These are phyloP conservation scores for Folsomia manolachei DNA, from an alignment of 2,888 invertebrate species.

Conservation along the genomic window DNA sequence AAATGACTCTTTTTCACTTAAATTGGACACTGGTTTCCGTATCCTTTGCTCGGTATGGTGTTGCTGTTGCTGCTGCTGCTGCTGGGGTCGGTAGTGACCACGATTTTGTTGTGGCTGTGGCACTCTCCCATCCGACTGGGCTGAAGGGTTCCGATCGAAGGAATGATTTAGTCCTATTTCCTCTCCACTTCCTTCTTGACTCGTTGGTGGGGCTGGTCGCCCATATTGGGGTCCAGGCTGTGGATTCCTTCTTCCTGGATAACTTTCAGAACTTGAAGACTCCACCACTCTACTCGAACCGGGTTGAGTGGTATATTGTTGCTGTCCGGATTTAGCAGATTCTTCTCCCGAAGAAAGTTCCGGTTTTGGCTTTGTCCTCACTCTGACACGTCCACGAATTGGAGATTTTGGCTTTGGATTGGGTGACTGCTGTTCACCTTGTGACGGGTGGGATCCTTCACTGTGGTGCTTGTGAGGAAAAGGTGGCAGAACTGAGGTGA, in stretches of 20 bases:
- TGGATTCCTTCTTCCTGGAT: background rate
- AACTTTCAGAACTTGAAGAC: background rate
- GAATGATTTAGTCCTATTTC: background rate
- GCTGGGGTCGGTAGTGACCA: slow-evolving; percentile 1
- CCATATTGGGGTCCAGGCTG: no score
- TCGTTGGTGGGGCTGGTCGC: slow-evolving; percentile 16
- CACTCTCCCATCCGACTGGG: background rate
- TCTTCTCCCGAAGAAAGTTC: background rate
- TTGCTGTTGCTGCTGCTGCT: slow-evolving; percentile 12
- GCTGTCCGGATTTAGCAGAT: no score
- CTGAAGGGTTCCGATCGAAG: background rate
- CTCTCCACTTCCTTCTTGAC: background rate
- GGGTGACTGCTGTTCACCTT: background rate
- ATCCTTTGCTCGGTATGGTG: background rate
- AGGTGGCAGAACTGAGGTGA: background rate
- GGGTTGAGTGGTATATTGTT: no score
- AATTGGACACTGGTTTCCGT: background rate
- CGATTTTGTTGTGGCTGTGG: background rate
- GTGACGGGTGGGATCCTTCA: slow-evolving; percentile 9
- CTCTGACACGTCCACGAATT: slow-evolving; percentile 34
- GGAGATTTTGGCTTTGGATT: slow-evolving; percentile 38
- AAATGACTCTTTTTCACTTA: no score
- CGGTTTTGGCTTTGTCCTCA: slow-evolving; percentile 24
- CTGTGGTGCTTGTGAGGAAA: slow-evolving; percentile 15
- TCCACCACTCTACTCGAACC: no score